phyloP scores from a whole-genome alignment of 2,888 invertebrate species.

The Emmelina monodactyla region DNA sequence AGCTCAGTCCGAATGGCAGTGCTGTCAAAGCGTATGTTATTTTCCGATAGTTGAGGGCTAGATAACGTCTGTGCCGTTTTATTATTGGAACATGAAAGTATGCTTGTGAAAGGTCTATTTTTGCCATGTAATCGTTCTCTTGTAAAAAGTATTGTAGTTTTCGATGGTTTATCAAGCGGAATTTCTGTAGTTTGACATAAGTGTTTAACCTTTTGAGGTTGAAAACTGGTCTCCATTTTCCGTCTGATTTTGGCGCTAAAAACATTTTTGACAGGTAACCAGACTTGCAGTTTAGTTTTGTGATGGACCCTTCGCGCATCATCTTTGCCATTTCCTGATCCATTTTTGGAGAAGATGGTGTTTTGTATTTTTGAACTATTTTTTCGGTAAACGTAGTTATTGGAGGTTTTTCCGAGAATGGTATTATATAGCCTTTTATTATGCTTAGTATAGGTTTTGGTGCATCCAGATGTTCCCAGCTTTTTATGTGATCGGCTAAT shows the following conservation, averaged over 20 bases:
- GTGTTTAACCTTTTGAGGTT: constrained; percentile 2
- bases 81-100: background rate
- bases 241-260: constrained; percentile 1
- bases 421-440: constrained; percentile 7
- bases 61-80: background rate
- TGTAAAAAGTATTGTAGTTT: constrained; percentile 2
- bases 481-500: background rate
- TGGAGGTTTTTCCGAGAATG: constrained; percentile 4
- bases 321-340: constrained; percentile 1
- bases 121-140: constrained; percentile 1
- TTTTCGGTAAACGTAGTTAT: background rate
- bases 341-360: constrained; percentile 2
- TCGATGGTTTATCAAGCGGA: constrained; percentile 3
- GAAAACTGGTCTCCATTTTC: constrained; percentile 3
- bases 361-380: constrained; percentile 1
- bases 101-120: constrained; percentile 2
- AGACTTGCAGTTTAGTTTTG: background rate
- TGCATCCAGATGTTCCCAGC: constrained; percentile 2
- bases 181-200: constrained; percentile 1
- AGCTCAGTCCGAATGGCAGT: background rate
- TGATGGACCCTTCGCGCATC: background rate
- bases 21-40: background rate
- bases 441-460: constrained; percentile 1
- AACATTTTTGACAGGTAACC: constrained; percentile 5
- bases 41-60: background rate